Base-by-base conservation (phyloP, 2,888 invertebrate genomes). In the Caenorhabditis afra region DNA sequence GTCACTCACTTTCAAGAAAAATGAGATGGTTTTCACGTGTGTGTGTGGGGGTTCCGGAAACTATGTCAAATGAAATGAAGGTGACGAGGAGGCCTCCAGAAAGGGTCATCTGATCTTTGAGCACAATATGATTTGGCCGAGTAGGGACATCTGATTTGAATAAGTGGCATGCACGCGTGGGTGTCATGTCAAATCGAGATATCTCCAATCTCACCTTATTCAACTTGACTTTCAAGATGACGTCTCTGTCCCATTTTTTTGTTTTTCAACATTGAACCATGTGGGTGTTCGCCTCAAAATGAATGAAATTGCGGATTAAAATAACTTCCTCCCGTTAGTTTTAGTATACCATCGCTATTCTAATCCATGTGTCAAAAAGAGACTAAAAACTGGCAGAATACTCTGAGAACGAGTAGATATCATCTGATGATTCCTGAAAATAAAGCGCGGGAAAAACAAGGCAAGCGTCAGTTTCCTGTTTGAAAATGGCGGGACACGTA, bases 21-120 rank as follows among this genome's bases (percentile, higher is more conserved):
- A n/a, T n/a, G n/a, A n/a, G 55, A 66, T 22, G 59, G 45, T 59
- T 50, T 70, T 70, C 70, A 70, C 70, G 70, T 70, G 61, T 53
- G 44, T n/a, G 49, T 14, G 47, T 7, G 50, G 50, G 23, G 11
- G 8, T 57, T 22, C 22, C 39, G 22, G 22, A 18, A 47, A 47
- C 47, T 14, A 3, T 41, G 20, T 57, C 37, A 39, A 57, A 35
- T 22, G n/a, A 29, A 8, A 5, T 1, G 23, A 20, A 44, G 39
- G 35, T 39, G 39, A 61, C 61, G 61, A 61, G 61, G 53, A 61
- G 4, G 29, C 3, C 29, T 3, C 29, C 29, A 61, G 55, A 49
- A 55, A 61, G 23, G 14, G 5, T 68, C 52, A 58, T 68, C 18
- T 62, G 71, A 62, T 71, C 62, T 71, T 71, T 71, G 71, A 71